These are phyloP conservation scores for Amiota mariae DNA, from an alignment of 2,888 invertebrate genomes.

Conservation along the genomic window DNA sequence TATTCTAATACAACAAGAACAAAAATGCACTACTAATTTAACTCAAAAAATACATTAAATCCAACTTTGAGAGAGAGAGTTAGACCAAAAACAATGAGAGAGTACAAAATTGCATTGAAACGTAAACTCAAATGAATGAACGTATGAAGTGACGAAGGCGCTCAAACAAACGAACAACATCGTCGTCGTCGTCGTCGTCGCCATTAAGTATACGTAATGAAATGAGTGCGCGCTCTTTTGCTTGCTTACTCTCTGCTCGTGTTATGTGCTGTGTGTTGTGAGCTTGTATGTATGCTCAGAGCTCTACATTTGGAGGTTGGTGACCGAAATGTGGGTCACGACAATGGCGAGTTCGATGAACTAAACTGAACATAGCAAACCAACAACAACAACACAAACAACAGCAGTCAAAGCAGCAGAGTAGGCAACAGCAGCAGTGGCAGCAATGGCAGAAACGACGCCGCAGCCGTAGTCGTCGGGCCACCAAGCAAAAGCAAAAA, in stretches of 20 bases:
- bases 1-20: slow-evolving; percentile 39
- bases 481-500: slow-evolving; percentile 4
- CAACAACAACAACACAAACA: neutral
- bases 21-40: slow-evolving; percentile 44
- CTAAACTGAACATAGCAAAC: slow-evolving; percentile 56
- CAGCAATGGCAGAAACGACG: slow-evolving; percentile 12
- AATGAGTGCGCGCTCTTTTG: slow-evolving; percentile 15
- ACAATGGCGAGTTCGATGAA: slow-evolving; percentile 74
- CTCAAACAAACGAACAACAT: slow-evolving; percentile 13
- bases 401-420: slow-evolving; percentile 38
- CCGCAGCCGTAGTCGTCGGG: slow-evolving; percentile 15
- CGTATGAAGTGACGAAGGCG: slow-evolving; percentile 32
- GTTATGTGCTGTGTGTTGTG: slow-evolving; percentile 34
- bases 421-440: slow-evolving; percentile 46
- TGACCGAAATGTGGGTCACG: slow-evolving; percentile 74
- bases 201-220: neutral
- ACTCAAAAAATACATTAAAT: slow-evolving; percentile 13
- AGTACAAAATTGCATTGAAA: slow-evolving; percentile 1
- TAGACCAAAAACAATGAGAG: neutral
- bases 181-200: slow-evolving; percentile 24
- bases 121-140: slow-evolving; percentile 4
- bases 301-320: slow-evolving; percentile 74
- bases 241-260: slow-evolving; percentile 29
- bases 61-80: slow-evolving; percentile 9
- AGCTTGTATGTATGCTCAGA: slow-evolving; percentile 42